These are phyloP conservation scores for Trichomalopsis sarcophagae DNA, from an alignment of 1,140 invertebrate genomes.

Conservation along the genomic window DNA sequence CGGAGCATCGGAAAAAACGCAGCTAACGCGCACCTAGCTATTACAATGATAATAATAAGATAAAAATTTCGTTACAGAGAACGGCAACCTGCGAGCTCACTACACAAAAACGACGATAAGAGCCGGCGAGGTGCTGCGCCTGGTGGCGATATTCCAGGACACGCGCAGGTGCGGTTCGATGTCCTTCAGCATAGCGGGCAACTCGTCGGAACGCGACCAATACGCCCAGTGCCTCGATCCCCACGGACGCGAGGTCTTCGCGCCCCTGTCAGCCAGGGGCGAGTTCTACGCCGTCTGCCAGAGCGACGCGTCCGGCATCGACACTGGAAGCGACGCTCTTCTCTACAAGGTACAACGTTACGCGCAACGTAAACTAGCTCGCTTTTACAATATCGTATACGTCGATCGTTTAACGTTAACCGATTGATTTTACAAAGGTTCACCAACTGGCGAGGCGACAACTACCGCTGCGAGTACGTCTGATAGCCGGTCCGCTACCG, in stretches of 20 bases:
- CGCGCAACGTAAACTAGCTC: not conserved
- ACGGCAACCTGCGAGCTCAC: constrained; percentile 71
- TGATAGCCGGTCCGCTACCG: constrained; percentile 72
- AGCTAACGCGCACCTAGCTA: too few relatives aligned
- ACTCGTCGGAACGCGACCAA: constrained; percentile 69
- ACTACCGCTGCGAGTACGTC: constrained; percentile 63
- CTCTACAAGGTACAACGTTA: constrained; percentile 68
- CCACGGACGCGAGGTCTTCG: constrained; percentile 70
- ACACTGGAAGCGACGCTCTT: constrained; percentile 66
- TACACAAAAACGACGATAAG: constrained; percentile 74
- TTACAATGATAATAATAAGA: not conserved
- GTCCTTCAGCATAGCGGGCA: constrained; percentile 68
- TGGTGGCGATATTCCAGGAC: constrained; percentile 75
- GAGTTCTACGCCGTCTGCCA: constrained; percentile 72
- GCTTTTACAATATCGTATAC: too few relatives aligned
- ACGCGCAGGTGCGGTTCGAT: constrained; percentile 70
- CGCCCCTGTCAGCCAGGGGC: constrained; percentile 67
- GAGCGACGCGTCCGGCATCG: constrained; percentile 57
- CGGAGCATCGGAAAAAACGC: too few relatives aligned
- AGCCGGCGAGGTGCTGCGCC: constrained; percentile 71
- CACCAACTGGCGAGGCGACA: constrained; percentile 38
- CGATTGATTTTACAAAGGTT: not conserved
- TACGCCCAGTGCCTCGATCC: constrained; percentile 74
- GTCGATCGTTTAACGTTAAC: not conserved
- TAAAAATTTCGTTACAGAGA: constrained; percentile 64